phyloP scores from a whole-genome alignment of 2,113 vertebrate genomes.

The Perca fluviatilis region DNA sequence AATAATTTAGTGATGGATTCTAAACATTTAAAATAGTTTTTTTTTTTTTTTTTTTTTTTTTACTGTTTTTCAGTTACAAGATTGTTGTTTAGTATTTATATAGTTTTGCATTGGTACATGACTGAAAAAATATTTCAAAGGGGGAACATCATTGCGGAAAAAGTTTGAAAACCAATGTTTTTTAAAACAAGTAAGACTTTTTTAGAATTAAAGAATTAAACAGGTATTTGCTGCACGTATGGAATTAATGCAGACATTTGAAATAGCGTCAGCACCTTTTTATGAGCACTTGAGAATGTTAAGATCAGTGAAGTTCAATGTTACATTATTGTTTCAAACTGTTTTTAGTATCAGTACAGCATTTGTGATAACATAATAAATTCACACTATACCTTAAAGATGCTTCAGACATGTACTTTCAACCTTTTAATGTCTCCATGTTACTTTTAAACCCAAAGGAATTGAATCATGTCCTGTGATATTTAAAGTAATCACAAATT shows the following conservation, averaged over 20 bases:
- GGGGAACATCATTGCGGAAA: too few relatives aligned
- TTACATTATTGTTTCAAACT: neutral
- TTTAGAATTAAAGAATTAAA: too few relatives aligned
- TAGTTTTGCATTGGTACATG: too few relatives aligned
- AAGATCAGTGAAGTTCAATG: neutral
- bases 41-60: too few relatives aligned
- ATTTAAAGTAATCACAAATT: constrained; percentile 4
- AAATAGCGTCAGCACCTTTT: neutral
- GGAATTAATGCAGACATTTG: neutral
- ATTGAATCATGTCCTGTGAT: neutral
- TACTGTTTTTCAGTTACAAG: too few relatives aligned
- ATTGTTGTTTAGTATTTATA: too few relatives aligned
- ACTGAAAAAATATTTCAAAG: too few relatives aligned
- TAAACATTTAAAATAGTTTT: too few relatives aligned
- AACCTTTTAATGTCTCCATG: too few relatives aligned
- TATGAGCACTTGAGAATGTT: neutral
- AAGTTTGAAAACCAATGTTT: neutral
- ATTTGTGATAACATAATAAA: neutral
- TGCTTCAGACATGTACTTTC: neutral
- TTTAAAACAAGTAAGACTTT: neutral
- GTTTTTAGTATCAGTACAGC: neutral
- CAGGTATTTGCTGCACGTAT: neutral
- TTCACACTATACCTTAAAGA: neutral
- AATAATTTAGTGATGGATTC: too few relatives aligned
- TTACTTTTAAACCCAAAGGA: neutral